phyloP scores from a whole-genome alignment of 2,888 invertebrate species.

The Biston stratarius region DNA sequence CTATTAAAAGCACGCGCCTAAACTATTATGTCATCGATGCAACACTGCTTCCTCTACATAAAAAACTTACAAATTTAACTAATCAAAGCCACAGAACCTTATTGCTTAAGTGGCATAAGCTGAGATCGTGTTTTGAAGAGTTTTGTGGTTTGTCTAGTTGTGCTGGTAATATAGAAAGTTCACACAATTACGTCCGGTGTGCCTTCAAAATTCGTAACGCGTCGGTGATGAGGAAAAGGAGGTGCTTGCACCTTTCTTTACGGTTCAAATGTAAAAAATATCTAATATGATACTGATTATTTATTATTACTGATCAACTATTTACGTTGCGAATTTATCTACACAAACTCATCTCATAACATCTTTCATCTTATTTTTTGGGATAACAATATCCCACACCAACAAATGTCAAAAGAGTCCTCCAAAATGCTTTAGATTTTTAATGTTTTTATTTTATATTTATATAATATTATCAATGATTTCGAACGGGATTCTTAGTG shows the following conservation, averaged over 20 bases:
- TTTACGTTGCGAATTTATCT: too few species aligned
- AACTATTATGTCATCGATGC: slow-evolving; percentile 56
- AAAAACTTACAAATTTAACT: slow-evolving; percentile 39
- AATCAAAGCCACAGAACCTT: slow-evolving; percentile 1
- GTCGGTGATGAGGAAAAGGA: slow-evolving; percentile 54
- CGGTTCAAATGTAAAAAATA: slow-evolving; percentile 26
- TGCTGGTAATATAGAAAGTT: slow-evolving; percentile 50
- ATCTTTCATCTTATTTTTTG: too few species aligned
- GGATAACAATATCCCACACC: too few species aligned
- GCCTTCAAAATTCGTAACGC: slow-evolving; percentile 52
- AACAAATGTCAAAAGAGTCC: too few species aligned
- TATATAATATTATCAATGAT: too few species aligned
- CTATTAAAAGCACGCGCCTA: slow-evolving; percentile 50
- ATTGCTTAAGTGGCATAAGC: slow-evolving; percentile 1
- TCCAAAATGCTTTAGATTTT: too few species aligned
- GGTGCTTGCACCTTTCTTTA: slow-evolving; percentile 54
- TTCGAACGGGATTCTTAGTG: too few species aligned
- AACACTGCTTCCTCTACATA: slow-evolving; percentile 54
- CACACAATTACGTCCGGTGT: slow-evolving; percentile 54
- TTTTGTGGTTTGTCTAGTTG: slow-evolving; percentile 22
- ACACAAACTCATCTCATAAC: too few species aligned
- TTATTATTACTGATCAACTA: neutral
- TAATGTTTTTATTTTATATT: too few species aligned
- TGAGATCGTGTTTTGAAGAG: slow-evolving; percentile 1
- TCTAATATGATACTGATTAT: slow-evolving; percentile 1